Conservation (phyloP, 2,888 invertebrate genomes). For the Dicroscelio sp. region DNA sequence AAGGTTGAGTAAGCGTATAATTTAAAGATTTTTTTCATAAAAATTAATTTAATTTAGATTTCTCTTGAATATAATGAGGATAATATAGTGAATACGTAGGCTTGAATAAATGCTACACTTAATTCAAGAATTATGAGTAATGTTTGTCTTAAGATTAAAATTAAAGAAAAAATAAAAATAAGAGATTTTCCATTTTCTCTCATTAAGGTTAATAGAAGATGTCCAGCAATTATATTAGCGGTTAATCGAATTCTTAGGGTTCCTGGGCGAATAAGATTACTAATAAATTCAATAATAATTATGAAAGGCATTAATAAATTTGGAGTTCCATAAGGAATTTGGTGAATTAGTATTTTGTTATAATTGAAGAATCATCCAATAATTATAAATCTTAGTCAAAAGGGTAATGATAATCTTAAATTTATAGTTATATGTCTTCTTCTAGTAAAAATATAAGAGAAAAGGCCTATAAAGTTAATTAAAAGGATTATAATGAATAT, state of each 20-base stretch:
- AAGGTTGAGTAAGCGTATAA: constrained; percentile 79
- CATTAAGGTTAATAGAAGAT: constrained; percentile 93
- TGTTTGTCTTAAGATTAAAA: constrained; percentile 91
- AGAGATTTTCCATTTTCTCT: constrained; percentile 91
- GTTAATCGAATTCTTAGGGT: constrained; percentile 94
- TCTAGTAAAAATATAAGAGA: constrained; percentile 94
- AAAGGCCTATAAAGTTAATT: constrained; percentile 94
- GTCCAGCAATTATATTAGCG: constrained; percentile 96
- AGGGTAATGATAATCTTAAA: constrained; percentile 92
- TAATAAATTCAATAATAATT: constrained; percentile 95
- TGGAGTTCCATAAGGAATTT: constrained; percentile 94
- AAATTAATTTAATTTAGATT: constrained; percentile 92
- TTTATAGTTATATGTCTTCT: constrained; percentile 93
- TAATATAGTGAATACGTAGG: constrained; percentile 94
- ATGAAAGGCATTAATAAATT: constrained; percentile 94
- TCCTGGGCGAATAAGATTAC: constrained; percentile 94
- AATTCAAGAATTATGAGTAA: constrained; percentile 92
- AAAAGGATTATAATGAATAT: constrained; percentile 93
- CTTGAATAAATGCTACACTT: constrained; percentile 93
- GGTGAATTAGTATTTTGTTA: constrained; percentile 93
- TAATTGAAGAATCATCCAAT: constrained; percentile 93
- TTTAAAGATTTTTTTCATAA: too few relatives aligned
- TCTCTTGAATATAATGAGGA: constrained; percentile 94
- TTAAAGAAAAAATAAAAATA: constrained; percentile 86
- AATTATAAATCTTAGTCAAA: constrained; percentile 94